These are phyloP conservation scores for Saturnia japonica DNA, from an alignment of 2,888 invertebrate species.

Conservation along the genomic window DNA sequence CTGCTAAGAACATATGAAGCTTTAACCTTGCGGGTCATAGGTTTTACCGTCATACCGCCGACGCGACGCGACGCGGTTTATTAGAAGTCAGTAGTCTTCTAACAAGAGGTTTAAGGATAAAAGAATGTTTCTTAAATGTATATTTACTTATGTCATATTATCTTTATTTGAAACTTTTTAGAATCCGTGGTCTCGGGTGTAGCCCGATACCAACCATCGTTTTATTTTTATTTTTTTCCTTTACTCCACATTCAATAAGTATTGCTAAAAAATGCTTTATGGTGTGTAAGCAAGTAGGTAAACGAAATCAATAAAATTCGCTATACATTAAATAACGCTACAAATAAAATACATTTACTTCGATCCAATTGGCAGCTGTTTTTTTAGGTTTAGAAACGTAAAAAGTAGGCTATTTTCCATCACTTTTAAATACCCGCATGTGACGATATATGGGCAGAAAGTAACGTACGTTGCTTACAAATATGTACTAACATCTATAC, in stretches of 20 bases:
- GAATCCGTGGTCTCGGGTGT: neutral
- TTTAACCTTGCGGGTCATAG: too few species aligned
- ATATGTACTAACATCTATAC: constrained; percentile 6
- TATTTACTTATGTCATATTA: neutral
- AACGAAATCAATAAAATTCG: constrained; percentile 4
- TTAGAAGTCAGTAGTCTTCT: neutral
- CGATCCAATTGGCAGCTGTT: constrained; percentile 13
- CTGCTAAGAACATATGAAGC: too few species aligned
- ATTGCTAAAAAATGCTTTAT: neutral
- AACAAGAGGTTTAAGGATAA: neutral
- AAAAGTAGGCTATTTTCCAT: constrained; percentile 21
- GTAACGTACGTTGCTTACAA: constrained; percentile 18
- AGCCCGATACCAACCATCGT: neutral
- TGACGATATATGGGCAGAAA: constrained; percentile 20
- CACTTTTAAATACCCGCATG: constrained; percentile 18
- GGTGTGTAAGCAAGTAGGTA: neutral
- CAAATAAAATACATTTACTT: constrained; percentile 22
- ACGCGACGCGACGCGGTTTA: too few species aligned
- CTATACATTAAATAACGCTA: too few species aligned
- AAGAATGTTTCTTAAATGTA: neutral
- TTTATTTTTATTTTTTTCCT: neutral
- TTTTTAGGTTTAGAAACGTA: neutral
- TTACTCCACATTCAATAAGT: neutral
- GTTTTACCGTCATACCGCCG: too few species aligned
- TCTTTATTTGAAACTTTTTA: neutral